Conservation (phyloP, 1,140 invertebrate genomes). For the Drosophila lacertosa region DNA sequence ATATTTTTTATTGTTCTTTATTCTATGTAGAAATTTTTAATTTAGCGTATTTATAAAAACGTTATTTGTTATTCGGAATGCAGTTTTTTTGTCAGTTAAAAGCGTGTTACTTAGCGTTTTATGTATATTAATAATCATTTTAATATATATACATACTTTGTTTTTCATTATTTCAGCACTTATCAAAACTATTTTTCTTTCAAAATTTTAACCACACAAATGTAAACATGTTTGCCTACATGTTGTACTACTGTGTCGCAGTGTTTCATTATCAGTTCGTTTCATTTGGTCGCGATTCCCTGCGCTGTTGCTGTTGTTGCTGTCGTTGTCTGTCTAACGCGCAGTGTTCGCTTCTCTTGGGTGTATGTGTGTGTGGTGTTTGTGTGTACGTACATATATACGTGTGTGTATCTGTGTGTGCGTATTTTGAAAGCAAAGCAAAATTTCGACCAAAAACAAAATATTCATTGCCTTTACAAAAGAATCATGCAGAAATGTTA, state of each 20-base stretch:
- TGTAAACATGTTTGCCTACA: not conserved
- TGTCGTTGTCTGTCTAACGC: conserved; percentile 64
- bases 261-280: conserved; percentile 73
- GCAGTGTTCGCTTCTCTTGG: conserved; percentile 35
- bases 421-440: conserved; percentile 42
- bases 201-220: not conserved
- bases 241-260: conserved; percentile 40
- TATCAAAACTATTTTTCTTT: not conserved
- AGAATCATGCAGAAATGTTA: conserved; percentile 40
- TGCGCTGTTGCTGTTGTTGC: conserved; percentile 46
- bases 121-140: too few relatives aligned
- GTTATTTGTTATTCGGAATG: too few relatives aligned
- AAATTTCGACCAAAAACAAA: conserved; percentile 27
- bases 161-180: not conserved
- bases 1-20: not conserved
- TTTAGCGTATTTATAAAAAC: too few relatives aligned
- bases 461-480: conserved; percentile 36
- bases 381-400: conserved; percentile 5
- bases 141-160: too few relatives aligned
- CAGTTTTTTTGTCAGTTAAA: too few relatives aligned
- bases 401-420: conserved; percentile 31
- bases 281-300: conserved; percentile 44
- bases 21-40: not conserved
- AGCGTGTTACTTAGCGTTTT: too few relatives aligned
- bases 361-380: conserved; percentile 16